Base-by-base conservation (phyloP, 1,140 invertebrate species). In the Heliconius congener region DNA sequence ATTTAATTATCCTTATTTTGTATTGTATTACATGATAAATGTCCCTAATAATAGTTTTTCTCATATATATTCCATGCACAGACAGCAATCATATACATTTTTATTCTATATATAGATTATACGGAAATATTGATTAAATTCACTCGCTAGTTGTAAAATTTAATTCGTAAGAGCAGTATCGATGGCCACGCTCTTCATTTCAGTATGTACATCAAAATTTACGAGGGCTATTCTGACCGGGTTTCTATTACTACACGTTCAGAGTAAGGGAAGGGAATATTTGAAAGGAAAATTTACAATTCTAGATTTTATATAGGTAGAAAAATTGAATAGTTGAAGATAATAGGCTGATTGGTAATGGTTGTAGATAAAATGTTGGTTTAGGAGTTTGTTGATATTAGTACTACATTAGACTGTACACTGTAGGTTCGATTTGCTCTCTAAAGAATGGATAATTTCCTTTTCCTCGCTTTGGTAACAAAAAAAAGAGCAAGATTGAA, bases 201-300 rank as follows among this genome's bases (percentile, higher is more conserved):
- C 79, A 76, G 52, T 74, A 66, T 66, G 79, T 50, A 80, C 76
- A 83, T 83, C 76, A 83, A 83, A 83, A 78, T 80, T 83, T 83
- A 83, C 74, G 76, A 83, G 27, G 60, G 27, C 77, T n/a, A 57
- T 52, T 52, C 71, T 77, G 76, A 76, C 57, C 71, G 52, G 46
- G 57, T 30, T 55, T 11, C 74, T 82, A 82, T 82, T 82, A 78
- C 71, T 74, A 42, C 34, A 30, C 75, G 81, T 82, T 71, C 81
- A 77, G 8, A 79, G 11, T 82, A 74, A 4, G 70, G 60, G 50
- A 46, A 52, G 50, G 18, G 50, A 52, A 27, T 27, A 30, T 66
- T 16, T 66, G 60, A 66, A 66, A 66, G 60, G 60, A 66, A 30
- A 66, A 66, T 66, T 66, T 66, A 66, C 60, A 66, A 16, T 30